Evolutionary conservation across 2,113 vertebrate species (phyloP), one percentile per base, ranked within the genome.

Genomic region (Hydrolagus affinis): DNA sequence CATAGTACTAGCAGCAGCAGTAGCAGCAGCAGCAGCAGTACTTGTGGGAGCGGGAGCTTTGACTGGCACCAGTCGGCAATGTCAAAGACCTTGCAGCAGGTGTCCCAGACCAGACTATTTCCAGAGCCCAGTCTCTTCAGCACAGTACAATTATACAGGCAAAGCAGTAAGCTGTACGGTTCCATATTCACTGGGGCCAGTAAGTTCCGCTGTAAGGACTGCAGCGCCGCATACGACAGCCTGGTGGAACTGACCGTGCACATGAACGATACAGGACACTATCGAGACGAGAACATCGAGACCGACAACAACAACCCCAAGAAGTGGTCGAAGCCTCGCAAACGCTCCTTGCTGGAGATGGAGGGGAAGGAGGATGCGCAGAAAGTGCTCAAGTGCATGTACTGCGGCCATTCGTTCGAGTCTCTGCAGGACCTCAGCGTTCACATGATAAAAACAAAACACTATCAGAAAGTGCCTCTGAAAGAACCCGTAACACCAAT

Each of bases 381-480:
- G 91, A 99, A 99, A 90, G 98, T 99, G 83, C 91, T 99, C 25
- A 99, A 99, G 90, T 99, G 97, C 90, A 98, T 99, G 97, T 99
- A 99, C 92, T 99, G 98, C 86, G 98, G 98, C 85, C 98, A 99
- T 93, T 98, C 97, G 44, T 99, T 99, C 88, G 97, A 99, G 93
- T 99, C 97, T 86, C 95, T 99, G 74, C 98, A 99, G 91, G 98
- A 99, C 92, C 89, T 99, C 88, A 99, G 98, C 78, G 97, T 99
- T 87, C 98, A 99, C 72, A 99, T 99, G 98, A 99, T 99, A 89
- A 99, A 99, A 95, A 99, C 98, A 0, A 99, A 99, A 97, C 98
- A 99, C 94, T 99, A 99, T 95, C 98, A 99, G 93, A 99, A 99
- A 98, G 98, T 99, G 96, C 98, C 98, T 97, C 97, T 99, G 90